Conservation (phyloP, 2,797 vertebrate genomes). For the Orestias chungarensis region DNA sequence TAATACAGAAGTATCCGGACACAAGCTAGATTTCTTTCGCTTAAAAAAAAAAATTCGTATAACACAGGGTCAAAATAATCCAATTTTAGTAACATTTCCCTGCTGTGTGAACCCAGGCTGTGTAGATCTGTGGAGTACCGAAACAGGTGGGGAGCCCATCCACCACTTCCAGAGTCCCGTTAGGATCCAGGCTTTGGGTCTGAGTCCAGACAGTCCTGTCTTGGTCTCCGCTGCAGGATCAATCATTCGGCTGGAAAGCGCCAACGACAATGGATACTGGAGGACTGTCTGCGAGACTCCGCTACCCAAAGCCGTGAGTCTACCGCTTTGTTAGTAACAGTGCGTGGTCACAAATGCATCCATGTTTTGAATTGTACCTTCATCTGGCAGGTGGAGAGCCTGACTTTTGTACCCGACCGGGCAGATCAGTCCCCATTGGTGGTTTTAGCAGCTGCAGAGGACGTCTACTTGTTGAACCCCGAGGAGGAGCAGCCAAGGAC, state of each 20-base stretch:
- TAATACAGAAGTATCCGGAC: too few species aligned
- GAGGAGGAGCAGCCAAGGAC: conserved; percentile 71
- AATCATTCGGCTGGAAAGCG: conserved; percentile 82
- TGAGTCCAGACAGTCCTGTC: conserved; percentile 77
- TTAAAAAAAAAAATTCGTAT: too few species aligned
- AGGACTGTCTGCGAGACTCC: conserved; percentile 76
- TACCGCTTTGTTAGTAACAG: neutral
- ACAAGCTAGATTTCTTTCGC: too few species aligned
- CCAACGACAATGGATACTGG: conserved; percentile 87
- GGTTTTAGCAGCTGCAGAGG: conserved; percentile 84
- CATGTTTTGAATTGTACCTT: neutral
- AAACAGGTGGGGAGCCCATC: conserved; percentile 84
- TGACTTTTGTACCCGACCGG: conserved; percentile 77
- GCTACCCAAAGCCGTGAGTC: conserved; percentile 88
- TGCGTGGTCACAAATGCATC: neutral
- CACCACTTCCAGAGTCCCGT: conserved; percentile 86
- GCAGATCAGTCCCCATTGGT: conserved; percentile 76
- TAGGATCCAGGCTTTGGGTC: conserved; percentile 82
- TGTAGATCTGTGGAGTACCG: conserved; percentile 90
- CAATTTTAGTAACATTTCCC: too few species aligned
- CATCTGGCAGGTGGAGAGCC: conserved; percentile 55
- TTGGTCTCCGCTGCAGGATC: conserved; percentile 84
- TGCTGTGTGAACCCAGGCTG: too few species aligned
- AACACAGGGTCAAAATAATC: too few species aligned
- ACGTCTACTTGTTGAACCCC: conserved; percentile 85